Evolutionary conservation across 2,888 invertebrate species (phyloP).

Genomic region (Pachycephus smyrnensis): DNA sequence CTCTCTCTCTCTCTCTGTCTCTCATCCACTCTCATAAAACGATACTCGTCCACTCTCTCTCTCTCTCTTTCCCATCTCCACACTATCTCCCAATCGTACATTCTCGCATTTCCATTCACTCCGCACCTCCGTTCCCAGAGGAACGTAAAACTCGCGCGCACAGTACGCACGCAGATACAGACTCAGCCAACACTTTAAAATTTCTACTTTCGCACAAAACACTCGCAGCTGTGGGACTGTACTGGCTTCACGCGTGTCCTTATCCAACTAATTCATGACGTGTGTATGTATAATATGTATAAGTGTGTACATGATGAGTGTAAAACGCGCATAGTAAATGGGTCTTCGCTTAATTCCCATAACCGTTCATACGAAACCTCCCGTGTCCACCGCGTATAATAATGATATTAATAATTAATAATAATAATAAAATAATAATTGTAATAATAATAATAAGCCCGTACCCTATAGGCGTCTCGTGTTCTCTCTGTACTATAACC

Average conservation of each 20-base stretch:
- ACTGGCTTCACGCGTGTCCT: slow-evolving; percentile 57
- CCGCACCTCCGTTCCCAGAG: slow-evolving; percentile 4
- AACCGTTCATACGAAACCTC: neutral
- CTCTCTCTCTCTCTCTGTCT: slow-evolving; percentile 10
- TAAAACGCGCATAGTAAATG: neutral
- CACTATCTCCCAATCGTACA: slow-evolving; percentile 7
- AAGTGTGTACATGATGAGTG: slow-evolving; percentile 1
- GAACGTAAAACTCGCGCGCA: slow-evolving; percentile 27
- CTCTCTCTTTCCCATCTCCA: slow-evolving; percentile 5
- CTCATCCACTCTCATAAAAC: slow-evolving; percentile 1
- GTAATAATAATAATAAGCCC: neutral
- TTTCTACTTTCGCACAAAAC: slow-evolving; percentile 17
- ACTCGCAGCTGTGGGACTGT: slow-evolving; percentile 51
- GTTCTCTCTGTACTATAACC: neutral
- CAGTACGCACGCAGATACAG: slow-evolving; percentile 22
- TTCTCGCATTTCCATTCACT: slow-evolving; percentile 7
- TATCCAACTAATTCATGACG: slow-evolving; percentile 55
- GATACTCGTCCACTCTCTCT: slow-evolving; percentile 12
- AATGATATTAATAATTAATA: neutral
- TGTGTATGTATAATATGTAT: slow-evolving; percentile 25
- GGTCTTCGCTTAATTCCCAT: neutral
- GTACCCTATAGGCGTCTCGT: neutral
- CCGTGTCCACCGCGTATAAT: neutral
- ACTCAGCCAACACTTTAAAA: neutral
- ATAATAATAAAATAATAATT: neutral